A percentile compares a stretch with the other conserved stretches of the same genome.
These are phyloP conservation scores for Spodoptera litura DNA, from an alignment of 1,140 invertebrate genomes.

Conservation along the genomic window DNA sequence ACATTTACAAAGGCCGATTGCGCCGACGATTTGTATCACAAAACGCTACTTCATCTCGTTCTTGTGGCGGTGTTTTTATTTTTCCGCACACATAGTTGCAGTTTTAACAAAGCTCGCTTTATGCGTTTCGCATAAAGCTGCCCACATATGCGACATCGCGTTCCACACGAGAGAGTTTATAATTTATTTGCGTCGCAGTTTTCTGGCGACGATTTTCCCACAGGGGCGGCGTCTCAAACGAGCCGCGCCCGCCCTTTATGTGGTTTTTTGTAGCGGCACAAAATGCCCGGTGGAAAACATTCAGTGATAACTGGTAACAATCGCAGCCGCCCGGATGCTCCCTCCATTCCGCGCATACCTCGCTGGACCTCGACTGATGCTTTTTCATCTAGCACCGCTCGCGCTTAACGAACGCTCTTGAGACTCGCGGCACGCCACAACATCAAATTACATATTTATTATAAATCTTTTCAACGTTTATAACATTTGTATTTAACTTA, in stretches of 20 bases:
- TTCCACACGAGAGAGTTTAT: slow-evolving; percentile 82
- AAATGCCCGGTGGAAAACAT: slow-evolving; percentile 84
- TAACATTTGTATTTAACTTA: too few relatives aligned
- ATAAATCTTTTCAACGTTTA: too few relatives aligned
- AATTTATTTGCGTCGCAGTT: slow-evolving; percentile 85
- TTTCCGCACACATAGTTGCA: slow-evolving; percentile 56
- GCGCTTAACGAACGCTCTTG: slow-evolving; percentile 66
- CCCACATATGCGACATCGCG: slow-evolving; percentile 69
- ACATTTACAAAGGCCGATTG: slow-evolving; percentile 73
- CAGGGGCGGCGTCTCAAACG: slow-evolving; percentile 84
- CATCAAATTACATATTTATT: slow-evolving; percentile 49
- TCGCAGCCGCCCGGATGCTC: slow-evolving; percentile 83
- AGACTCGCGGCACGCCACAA: slow-evolving; percentile 64
- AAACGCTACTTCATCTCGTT: slow-evolving; percentile 64
- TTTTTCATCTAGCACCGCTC: slow-evolving; percentile 80
- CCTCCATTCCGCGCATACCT: slow-evolving; percentile 80
- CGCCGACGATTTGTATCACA: slow-evolving; percentile 63
- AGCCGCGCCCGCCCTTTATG: slow-evolving; percentile 83
- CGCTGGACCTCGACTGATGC: slow-evolving; percentile 72
- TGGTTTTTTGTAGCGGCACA: slow-evolving; percentile 83
- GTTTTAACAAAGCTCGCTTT: slow-evolving; percentile 60
- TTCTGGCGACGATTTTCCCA: slow-evolving; percentile 86
- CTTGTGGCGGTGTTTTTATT: slow-evolving; percentile 44
- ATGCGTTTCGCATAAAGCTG: slow-evolving; percentile 61
- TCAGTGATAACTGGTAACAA: slow-evolving; percentile 86